Evolutionary conservation across 2,797 vertebrate species (phyloP).

Genomic region (Loris lydekkerianus): DNA sequence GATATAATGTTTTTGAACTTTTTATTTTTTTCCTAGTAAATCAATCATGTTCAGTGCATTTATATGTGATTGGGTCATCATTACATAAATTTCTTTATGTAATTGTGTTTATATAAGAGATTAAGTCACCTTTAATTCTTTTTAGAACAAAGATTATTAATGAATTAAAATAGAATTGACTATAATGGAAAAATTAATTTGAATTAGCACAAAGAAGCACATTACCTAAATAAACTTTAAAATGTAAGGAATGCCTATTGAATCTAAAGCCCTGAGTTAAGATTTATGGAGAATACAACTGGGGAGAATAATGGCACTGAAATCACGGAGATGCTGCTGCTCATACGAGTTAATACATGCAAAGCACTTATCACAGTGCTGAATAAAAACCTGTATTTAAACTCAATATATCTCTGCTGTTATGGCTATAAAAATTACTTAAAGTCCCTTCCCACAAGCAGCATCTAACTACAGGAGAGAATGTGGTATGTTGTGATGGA

Average conservation of each 20-base stretch:
- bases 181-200: constrained; percentile 14
- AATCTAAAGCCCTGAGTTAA: background rate
- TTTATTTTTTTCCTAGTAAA: constrained; percentile 39
- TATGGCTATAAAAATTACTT: background rate
- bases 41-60: background rate
- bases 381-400: background rate
- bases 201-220: constrained; percentile 28
- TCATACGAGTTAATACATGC: background rate
- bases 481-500: background rate
- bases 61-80: background rate
- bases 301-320: background rate
- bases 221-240: constrained; percentile 45
- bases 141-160: constrained; percentile 57
- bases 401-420: background rate
- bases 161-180: constrained; percentile 57
- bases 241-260: background rate
- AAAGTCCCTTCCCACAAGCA: background rate
- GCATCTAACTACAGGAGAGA: background rate
- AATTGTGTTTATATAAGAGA: background rate
- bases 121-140: constrained; percentile 56
- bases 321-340: background rate
- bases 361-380: background rate
- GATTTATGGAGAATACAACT: background rate
- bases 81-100: background rate
- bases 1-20: background rate